Base-by-base conservation (phyloP, 2,113 vertebrate genomes). In the Engystomops pustulosus region DNA sequence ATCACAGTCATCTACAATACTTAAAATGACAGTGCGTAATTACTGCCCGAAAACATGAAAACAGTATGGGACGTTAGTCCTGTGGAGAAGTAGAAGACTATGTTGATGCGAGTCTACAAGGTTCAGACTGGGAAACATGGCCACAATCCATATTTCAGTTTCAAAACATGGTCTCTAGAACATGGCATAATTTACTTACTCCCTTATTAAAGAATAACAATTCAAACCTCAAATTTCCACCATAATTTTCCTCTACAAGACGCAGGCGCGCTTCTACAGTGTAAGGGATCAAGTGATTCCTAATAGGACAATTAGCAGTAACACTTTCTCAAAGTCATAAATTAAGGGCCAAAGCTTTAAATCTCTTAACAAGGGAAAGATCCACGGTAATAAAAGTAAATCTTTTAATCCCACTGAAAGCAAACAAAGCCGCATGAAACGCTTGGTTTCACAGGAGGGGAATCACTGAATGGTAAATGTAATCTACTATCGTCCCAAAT, bases 321-420 rank as follows among this genome's bases (percentile, higher is more conserved):
- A 67, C 18, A 41, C 20, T n/a, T 69, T 23, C 34, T 23, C 7
- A 41, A 70, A 70, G 68, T 67, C 62, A 70, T 70, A 70, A n/a
- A 70, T 44, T 41, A 12, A 70, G 10, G 32, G 62, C 15, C 32
- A 36, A 34, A 67, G 62, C 60, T 17, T 67, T 34, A 67, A 67
- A 67, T 67, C 32, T 67, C 30, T 25, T 41, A 70, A 41, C 34
- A 41, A 70, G 68, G 44, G 20, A 44, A 70, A 58, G n/a, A 58
- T 44, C 20, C 38, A 7, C 8, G 53, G 55, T 79, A 44, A 45
- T 30, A 76, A 76, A 67, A 65, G 23, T 44, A 44, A 72, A 72
- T 72, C 69, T 72, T 27, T 72, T 72, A 72, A 72, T 72, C 38
- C 38, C n/a, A 27, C 5, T 47, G 38, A 72, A 44, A 45, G 69